Base-by-base conservation (phyloP, 2,888 invertebrate genomes). In the Leucophenga montana region DNA sequence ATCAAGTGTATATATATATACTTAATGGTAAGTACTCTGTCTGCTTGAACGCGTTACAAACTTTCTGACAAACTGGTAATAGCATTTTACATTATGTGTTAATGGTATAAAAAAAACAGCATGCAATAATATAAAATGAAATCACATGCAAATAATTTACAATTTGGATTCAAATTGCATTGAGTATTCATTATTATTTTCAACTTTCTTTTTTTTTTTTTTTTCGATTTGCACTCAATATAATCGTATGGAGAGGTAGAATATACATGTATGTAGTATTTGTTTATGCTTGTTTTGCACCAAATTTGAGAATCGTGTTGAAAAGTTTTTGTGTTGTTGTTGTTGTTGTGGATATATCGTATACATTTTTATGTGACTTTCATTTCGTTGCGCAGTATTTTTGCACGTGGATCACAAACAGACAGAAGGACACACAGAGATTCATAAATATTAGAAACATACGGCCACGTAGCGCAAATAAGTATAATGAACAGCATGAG, bases 111-210 rank as follows among this genome's bases (percentile, higher is more conserved):
- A n/a, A n/a, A n/a, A n/a, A n/a, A n/a, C n/a, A n/a, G n/a, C n/a
- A n/a, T n/a, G n/a, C n/a, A n/a, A n/a, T n/a, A n/a, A n/a, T n/a
- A 33, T 33, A 8, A 33, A 33, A 33, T 33, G 33, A 33, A 33
- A 33, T 50, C 50, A 50, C 8, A 50, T 50, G 50, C 50, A 50
- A 50, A 50, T 50, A 16, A 50, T 50, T 50, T 50, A 14, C 50
- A 50, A 50, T 50, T 50, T 50, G 50, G 9, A 50, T 50, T 50
- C 50, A 18, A 50, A 50, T 50, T 5, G 50, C 50, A 18, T 50
- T n/a, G 9, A 5, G 50, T 14, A 50, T 50, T 50, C 50, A 50
- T 50, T 50, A 50, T 50, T 50, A 50, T 50, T 50, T 50, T n/a
- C 50, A 50, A 50, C 18, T 16, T 50, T 50, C 13, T 50, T 16